Base-by-base conservation (phyloP, 2,888 invertebrate genomes). In the Reticulitermes lucifugus region DNA sequence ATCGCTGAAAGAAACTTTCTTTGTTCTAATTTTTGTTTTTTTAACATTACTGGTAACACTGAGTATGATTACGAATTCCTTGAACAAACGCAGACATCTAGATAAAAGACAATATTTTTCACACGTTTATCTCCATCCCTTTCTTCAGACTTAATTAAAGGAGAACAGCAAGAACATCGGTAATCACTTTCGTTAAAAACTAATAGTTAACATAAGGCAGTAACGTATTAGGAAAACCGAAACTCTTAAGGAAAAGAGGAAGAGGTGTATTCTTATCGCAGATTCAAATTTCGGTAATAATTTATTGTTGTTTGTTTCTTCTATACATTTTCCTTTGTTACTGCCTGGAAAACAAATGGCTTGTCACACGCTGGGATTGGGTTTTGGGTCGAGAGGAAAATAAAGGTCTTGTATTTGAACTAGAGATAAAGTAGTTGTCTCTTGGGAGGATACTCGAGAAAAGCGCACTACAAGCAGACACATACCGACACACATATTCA, bases 221-320 rank as follows among this genome's bases (percentile, higher is more conserved):
- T 18, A 22, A 60, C 7, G 60, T 22, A 60, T 60, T 35, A 35
- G 22, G 18, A n/a, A 60, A 60, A 22, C 3, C 60, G 0, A 25
- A 65, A 65, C 65, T n/a, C n/a, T 6, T n/a, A 65, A 65, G 4
- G n/a, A 65, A 25, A 41, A 9, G 35, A 73, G 25, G 73, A 73
- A 75, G 6, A 82, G 10, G n/a, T 25, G 73, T 25, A 21, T 12
- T 25, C 41, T 41, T 41, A 41, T 73, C 73, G 73, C 41, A 46
- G 81, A 79, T 79, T 84, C 79, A 82, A 84, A 84, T 84, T 84
- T 86, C 84, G 46, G 79, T 46, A 83, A 80, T 84, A 86, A 84
- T 86, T 85, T 86, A 85, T 85, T 79, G 85, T 83, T 85, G 86
- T 86, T 86, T 85, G 86, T 85, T 85, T 85, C 82, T 85, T 86